Evolutionary conservation across 1,140 invertebrate species (phyloP).

Genomic region (Xylocopa sonorina): DNA sequence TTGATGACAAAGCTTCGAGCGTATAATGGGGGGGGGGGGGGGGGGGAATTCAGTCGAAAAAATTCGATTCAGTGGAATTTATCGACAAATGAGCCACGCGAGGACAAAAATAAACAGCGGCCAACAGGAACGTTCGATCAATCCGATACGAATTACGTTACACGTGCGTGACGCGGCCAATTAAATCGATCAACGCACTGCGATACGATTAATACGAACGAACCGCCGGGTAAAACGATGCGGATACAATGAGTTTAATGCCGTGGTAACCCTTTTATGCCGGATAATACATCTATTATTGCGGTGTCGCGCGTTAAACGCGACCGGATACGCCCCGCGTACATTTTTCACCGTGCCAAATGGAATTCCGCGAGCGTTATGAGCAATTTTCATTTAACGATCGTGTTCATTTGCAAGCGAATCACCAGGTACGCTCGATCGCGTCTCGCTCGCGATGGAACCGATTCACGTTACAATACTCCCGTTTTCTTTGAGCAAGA

Average conservation of each 20-base stretch:
- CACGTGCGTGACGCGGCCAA: neutral
- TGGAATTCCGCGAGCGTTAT: conserved; percentile 4
- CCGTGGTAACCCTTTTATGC: neutral
- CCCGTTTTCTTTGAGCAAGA: neutral
- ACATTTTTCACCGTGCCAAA: conserved; percentile 8
- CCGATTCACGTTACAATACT: neutral
- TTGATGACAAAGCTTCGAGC: neutral
- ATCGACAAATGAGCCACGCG: neutral
- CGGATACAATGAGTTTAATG: conserved; percentile 30
- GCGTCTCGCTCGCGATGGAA: neutral
- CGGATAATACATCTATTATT: conserved; percentile 30
- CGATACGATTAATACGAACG: conserved; percentile 12
- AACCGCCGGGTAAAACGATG: neutral
- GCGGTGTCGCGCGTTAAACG: conserved; percentile 13
- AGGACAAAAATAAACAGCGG: neutral
- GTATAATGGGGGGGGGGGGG: neutral
- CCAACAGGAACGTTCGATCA: conserved; percentile 5
- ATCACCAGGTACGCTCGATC: neutral
- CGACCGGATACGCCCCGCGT: neutral
- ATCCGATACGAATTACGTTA: neutral
- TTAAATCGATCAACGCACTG: conserved; percentile 28
- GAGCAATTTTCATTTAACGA: conserved; percentile 17
- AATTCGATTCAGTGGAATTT: conserved; percentile 8
- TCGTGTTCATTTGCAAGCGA: conserved; percentile 6
- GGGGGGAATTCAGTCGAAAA: no score